These are phyloP conservation scores for Dendrocincla tyrannina DNA, from an alignment of 2,797 vertebrate species.

Conservation along the genomic window DNA sequence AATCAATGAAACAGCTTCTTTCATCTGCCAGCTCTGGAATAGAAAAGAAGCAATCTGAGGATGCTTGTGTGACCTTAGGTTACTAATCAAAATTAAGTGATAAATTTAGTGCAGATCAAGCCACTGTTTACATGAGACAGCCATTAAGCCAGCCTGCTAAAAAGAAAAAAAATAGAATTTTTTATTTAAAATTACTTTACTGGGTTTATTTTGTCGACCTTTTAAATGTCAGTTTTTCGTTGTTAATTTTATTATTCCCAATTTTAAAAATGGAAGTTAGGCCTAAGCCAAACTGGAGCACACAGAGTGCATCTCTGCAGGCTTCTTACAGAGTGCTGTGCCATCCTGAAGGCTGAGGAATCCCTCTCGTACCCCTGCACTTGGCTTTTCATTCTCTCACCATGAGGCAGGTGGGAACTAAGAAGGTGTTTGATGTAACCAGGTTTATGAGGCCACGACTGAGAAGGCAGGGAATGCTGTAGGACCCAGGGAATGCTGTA, in stretches of 20 bases:
- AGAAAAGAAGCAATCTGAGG: not conserved
- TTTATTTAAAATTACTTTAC: not conserved
- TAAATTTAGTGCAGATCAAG: not conserved
- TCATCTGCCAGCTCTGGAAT: not conserved
- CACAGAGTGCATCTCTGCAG: not conserved
- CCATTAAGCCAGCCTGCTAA: not conserved
- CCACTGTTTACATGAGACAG: not conserved
- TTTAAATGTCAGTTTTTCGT: not conserved
- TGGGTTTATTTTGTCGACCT: not conserved
- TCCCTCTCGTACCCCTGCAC: not conserved
- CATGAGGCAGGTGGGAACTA: not conserved
- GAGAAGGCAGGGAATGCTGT: not conserved
- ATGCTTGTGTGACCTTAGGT: not conserved
- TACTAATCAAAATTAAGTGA: not conserved
- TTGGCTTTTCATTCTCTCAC: not conserved
- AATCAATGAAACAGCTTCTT: not conserved
- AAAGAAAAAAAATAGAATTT: not conserved
- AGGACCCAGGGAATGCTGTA: not conserved
- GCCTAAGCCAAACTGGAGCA: not conserved
- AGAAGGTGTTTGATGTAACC: not conserved
- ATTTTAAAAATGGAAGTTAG: not conserved
- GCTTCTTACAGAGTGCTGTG: not conserved
- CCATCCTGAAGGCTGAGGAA: not conserved
- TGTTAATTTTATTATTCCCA: not conserved
- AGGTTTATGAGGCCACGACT: not conserved